phyloP scores from a whole-genome alignment of 2,113 vertebrate species.

The Onychostoma macrolepis region DNA sequence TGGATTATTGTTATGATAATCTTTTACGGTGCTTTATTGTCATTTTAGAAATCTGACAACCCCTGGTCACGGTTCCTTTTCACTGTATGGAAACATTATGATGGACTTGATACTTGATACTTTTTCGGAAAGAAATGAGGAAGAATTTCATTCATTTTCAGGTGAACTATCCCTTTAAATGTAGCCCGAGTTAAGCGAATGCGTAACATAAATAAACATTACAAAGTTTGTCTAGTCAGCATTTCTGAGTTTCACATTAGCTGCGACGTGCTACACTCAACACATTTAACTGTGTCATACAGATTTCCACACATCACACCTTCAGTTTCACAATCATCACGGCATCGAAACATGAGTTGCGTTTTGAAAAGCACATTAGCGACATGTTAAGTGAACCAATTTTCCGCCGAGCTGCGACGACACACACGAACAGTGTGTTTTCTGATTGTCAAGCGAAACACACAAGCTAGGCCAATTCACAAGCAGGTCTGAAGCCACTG shows the following conservation, averaged over 20 bases:
- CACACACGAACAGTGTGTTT: background rate
- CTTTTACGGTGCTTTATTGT: background rate
- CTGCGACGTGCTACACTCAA: background rate
- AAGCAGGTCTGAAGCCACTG: slow-evolving; percentile 45
- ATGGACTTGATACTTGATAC: no score
- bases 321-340: background rate
- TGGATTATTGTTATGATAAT: background rate
- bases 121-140: background rate
- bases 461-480: slow-evolving; percentile 1
- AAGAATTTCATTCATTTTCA: background rate
- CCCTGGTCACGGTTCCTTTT: background rate
- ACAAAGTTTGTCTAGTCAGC: slow-evolving; percentile 7
- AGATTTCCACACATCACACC: background rate
- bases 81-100: background rate
- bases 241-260: background rate
- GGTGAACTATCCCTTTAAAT: background rate
- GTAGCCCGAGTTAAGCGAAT: background rate
- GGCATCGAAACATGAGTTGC: background rate
- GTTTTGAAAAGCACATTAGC: background rate
- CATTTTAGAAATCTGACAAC: background rate
- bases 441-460: slow-evolving; percentile 25
- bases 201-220: background rate
- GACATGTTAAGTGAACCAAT: background rate
- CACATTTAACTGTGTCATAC: background rate
- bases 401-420: background rate